These are phyloP conservation scores for Ferrisia virgata DNA, from an alignment of 2,888 invertebrate species.

Conservation along the genomic window DNA sequence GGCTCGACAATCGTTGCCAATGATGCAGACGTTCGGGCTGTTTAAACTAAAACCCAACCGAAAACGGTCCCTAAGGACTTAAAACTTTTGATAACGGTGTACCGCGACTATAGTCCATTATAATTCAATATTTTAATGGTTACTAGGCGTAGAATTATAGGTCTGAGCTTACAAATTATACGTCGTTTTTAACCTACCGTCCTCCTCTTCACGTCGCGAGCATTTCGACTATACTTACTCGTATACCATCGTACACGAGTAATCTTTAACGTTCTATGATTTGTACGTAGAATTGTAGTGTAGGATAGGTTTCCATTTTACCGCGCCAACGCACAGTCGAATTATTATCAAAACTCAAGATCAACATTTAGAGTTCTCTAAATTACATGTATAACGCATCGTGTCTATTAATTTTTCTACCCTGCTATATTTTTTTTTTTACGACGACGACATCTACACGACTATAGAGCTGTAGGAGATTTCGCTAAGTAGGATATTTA, in stretches of 20 bases:
- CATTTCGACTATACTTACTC: no score
- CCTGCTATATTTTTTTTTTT: no score
- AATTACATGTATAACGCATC: no score
- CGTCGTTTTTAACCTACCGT: neutral
- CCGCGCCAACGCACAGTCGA: neutral
- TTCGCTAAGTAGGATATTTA: no score
- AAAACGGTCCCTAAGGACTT: constrained; percentile 24
- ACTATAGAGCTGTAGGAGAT: no score
- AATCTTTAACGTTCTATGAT: neutral
- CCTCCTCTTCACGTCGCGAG: neutral
- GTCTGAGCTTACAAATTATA: neutral
- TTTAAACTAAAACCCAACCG: constrained; percentile 14
- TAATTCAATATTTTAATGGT: constrained; percentile 40
- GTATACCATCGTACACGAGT: no score
- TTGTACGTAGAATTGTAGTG: neutral
- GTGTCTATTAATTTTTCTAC: no score
- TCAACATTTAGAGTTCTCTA: no score
- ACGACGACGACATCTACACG: no score
- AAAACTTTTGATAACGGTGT: constrained; percentile 35
- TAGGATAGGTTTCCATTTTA: neutral
- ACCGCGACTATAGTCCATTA: constrained; percentile 2
- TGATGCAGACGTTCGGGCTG: no score
- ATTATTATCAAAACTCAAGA: neutral
- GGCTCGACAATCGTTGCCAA: no score
- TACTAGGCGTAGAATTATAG: constrained; percentile 8